A percentile compares a stretch with the other conserved stretches of the same genome.
Evolutionary conservation across 92 coral and sea anemone species (phyloP).

Genomic region (Zoanthus sansibaricus): DNA sequence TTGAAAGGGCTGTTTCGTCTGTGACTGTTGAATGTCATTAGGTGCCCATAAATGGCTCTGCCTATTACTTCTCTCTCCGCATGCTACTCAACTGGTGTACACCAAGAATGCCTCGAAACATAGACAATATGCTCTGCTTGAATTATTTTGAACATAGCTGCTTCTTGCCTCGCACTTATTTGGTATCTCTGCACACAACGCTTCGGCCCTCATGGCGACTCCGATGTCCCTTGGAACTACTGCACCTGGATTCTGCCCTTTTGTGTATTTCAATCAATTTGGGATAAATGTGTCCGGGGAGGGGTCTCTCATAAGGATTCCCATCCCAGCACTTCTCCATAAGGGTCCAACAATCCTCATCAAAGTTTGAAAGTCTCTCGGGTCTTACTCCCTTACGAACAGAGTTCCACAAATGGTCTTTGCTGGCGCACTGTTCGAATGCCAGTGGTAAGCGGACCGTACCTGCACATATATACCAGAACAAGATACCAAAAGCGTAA

Average conservation of each 20-base stretch:
- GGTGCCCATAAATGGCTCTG: too few relatives aligned
- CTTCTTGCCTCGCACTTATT: not conserved
- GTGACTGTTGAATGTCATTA: too few relatives aligned
- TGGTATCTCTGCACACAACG: slow-evolving; percentile 26
- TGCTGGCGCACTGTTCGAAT: slow-evolving; percentile 98
- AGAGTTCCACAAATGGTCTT: slow-evolving; percentile 97
- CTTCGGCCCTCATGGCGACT: slow-evolving; percentile 38
- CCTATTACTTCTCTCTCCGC: too few relatives aligned
- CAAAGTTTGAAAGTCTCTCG: slow-evolving; percentile 90
- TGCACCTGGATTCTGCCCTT: slow-evolving; percentile 72
- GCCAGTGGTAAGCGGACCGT: slow-evolving; percentile 94
- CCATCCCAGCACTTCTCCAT: slow-evolving; percentile 99
- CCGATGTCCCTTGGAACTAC: slow-evolving; percentile 57
- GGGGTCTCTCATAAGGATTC: slow-evolving; percentile 86
- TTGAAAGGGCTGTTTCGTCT: too few relatives aligned
- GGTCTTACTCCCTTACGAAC: slow-evolving; percentile 98
- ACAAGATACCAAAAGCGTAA: slow-evolving; percentile 96
- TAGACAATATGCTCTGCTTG: too few relatives aligned
- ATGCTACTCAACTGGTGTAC: too few relatives aligned
- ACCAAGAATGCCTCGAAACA: too few relatives aligned
- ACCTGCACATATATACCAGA: slow-evolving; percentile 99
- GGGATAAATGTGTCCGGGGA: slow-evolving; percentile 89
- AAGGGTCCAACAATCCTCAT: slow-evolving; percentile 93
- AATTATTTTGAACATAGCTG: not conserved
- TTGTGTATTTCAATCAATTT: slow-evolving; percentile 70